A percentile compares a stretch with the other conserved stretches of the same genome.
Evolutionary conservation across 2,888 invertebrate genomes (phyloP).

Genomic region (Noctua comes): DNA sequence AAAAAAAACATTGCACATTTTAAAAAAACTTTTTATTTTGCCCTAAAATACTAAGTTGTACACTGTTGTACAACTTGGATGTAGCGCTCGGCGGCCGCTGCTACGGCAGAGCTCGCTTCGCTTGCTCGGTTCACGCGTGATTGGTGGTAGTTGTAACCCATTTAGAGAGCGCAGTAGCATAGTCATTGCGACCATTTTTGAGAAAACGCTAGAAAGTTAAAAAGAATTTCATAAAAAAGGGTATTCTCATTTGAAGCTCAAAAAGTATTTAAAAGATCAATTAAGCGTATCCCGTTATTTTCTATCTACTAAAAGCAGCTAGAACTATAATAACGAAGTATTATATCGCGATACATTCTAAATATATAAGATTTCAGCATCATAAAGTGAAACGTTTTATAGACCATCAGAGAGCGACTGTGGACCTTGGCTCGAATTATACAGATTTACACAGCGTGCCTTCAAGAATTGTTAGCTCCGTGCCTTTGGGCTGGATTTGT

Average conservation of each 20-base stretch:
- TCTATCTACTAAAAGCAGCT: not conserved
- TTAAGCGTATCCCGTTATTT: not conserved
- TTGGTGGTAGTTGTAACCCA: not conserved
- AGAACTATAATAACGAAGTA: not conserved
- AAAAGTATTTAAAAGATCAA: not conserved
- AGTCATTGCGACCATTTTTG: not conserved
- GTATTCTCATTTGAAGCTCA: not conserved
- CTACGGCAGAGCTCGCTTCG: not conserved
- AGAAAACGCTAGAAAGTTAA: not conserved
- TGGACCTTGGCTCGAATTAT: slow-evolving; percentile 51
- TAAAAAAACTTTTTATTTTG: not conserved
- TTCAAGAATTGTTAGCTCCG: slow-evolving; percentile 67
- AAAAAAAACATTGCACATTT: not conserved
- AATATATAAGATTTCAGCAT: slow-evolving; percentile 28
- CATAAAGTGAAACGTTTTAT: slow-evolving; percentile 66
- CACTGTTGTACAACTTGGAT: not conserved
- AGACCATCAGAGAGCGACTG: slow-evolving; percentile 55
- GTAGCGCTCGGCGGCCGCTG: too few relatives aligned
- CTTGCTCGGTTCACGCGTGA: not conserved
- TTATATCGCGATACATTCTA: slow-evolving; percentile 21
- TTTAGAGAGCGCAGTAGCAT: not conserved
- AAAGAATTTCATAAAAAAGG: not conserved
- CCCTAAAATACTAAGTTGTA: not conserved
- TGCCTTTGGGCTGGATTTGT: slow-evolving; percentile 58
- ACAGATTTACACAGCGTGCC: slow-evolving; percentile 64